A percentile compares a stretch with the other conserved stretches of the same genome.
These are phyloP conservation scores for Microcebus ravelobensis DNA, from an alignment of 2,113 vertebrate species.

Conservation along the genomic window DNA sequence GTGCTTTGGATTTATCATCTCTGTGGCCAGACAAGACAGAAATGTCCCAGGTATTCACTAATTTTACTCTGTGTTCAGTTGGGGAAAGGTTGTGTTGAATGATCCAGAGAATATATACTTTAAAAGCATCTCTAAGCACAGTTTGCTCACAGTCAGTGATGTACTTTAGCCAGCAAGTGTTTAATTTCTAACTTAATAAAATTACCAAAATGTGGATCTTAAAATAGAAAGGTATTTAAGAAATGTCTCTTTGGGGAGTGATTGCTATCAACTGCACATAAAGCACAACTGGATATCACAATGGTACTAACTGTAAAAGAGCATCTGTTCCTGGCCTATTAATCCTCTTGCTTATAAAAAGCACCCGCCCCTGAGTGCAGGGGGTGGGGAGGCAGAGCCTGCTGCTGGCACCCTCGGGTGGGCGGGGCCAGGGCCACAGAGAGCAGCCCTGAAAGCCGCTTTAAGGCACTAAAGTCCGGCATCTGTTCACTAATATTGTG, in stretches of 20 bases:
- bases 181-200: slow-evolving; percentile 75
- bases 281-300: slow-evolving; percentile 35
- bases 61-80: not conserved
- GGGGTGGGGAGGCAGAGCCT: not conserved
- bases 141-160: slow-evolving; percentile 52
- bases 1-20: not conserved
- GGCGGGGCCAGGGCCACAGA: not conserved
- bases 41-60: not conserved
- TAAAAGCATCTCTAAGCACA: slow-evolving; percentile 48
- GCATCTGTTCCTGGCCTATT: slow-evolving; percentile 64
- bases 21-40: not conserved
- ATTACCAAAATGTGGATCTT: slow-evolving; percentile 71
- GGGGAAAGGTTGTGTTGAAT: not conserved
- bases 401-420: not conserved
- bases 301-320: slow-evolving; percentile 33
- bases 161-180: slow-evolving; percentile 50
- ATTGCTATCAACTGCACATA: not conserved
- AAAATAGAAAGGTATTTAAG: slow-evolving; percentile 66
- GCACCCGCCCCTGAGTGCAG: not conserved
- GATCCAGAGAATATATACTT: slow-evolving; percentile 12
- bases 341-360: slow-evolving; percentile 65
- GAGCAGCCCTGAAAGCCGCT: not conserved
- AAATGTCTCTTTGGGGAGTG: slow-evolving; percentile 67
- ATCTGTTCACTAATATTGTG: slow-evolving; percentile 51
- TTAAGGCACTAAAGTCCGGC: slow-evolving; percentile 12